phyloP scores from a whole-genome alignment of 2,888 invertebrate species.

The Drosophila testacea region DNA sequence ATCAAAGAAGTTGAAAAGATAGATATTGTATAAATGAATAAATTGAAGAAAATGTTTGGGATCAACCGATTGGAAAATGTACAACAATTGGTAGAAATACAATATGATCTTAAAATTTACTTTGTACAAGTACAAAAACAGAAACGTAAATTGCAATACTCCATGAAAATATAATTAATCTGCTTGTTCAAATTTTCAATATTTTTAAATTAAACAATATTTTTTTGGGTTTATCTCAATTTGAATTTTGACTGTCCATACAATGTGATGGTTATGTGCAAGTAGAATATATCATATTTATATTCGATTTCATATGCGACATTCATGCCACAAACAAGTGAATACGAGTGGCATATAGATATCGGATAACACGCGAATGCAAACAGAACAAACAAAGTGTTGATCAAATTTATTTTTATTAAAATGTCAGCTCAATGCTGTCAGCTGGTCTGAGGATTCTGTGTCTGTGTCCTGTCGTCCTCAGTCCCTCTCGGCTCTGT shows the following conservation, averaged over 20 bases:
- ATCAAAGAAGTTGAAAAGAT: too few species aligned
- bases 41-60: too few species aligned
- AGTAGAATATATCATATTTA: constrained; percentile 33
- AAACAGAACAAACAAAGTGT: constrained; percentile 57
- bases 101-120: too few species aligned
- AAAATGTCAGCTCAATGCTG: constrained; percentile 64
- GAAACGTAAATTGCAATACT: background rate
- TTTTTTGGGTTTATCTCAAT: background rate
- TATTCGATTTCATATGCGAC: constrained; percentile 13
- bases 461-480: background rate
- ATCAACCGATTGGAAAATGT: too few species aligned
- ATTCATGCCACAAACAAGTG: constrained; percentile 16
- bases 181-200: background rate
- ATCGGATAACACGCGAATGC: constrained; percentile 28
- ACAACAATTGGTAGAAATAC: too few species aligned
- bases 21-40: too few species aligned
- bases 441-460: constrained; percentile 10
- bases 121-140: too few species aligned
- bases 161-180: background rate
- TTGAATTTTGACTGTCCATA: background rate
- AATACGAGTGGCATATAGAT: constrained; percentile 23
- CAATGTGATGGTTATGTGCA: background rate
- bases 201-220: constrained; percentile 4
- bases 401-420: constrained; percentile 74
- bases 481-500: background rate